Conservation (phyloP, 2,113 vertebrate species). For the Platycercus adscitus region DNA sequence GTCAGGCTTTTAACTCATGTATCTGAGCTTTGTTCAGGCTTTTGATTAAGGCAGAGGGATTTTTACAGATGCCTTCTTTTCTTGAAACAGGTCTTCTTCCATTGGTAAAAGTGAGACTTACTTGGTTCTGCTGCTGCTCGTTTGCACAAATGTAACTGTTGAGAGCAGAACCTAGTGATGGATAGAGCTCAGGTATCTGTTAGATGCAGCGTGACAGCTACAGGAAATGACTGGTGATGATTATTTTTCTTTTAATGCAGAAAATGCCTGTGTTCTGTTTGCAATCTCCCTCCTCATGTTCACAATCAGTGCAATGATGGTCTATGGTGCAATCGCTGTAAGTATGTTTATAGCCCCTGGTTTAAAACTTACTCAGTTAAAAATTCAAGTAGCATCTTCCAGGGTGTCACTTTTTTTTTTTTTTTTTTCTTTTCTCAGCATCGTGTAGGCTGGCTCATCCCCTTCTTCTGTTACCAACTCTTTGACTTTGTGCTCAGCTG, state of each 20-base stretch:
- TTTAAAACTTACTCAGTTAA: neutral
- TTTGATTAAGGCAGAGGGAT: neutral
- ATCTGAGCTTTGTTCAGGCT: neutral
- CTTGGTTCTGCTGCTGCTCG: neutral
- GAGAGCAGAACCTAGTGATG: neutral
- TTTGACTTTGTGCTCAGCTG: constrained; percentile 98
- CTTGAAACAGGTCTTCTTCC: neutral
- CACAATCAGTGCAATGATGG: constrained; percentile 98
- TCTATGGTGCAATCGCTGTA: constrained; percentile 97
- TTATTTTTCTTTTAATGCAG: constrained; percentile 71
- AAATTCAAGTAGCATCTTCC: neutral
- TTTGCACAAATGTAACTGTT: neutral
- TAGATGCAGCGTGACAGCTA: neutral
- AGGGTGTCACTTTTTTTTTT: neutral
- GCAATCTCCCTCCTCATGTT: constrained; percentile 98
- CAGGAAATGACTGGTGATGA: neutral
- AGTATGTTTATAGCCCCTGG: constrained; percentile 59
- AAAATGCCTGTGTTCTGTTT: constrained; percentile 95
- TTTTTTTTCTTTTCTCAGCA: constrained; percentile 74
- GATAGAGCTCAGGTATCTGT: neutral
- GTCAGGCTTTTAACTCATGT: neutral
- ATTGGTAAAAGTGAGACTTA: neutral
- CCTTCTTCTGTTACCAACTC: constrained; percentile 98
- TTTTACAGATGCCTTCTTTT: neutral
- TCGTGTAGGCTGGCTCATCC: constrained; percentile 96